These are phyloP conservation scores for Lycophotia porphyrea DNA, from an alignment of 2,888 invertebrate species.

Conservation along the genomic window DNA sequence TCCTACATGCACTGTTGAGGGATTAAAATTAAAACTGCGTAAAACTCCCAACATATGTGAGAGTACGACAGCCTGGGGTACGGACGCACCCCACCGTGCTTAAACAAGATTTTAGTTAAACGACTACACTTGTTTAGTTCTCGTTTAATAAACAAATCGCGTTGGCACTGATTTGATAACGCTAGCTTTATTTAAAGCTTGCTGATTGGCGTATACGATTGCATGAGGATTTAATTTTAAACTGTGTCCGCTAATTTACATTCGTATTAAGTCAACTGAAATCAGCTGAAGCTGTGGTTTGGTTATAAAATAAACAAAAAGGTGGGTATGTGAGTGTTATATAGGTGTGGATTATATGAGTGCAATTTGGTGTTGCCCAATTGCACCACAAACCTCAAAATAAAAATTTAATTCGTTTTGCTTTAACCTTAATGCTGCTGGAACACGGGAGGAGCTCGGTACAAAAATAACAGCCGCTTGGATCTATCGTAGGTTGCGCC, in stretches of 20 bases:
- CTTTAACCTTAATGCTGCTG: no score
- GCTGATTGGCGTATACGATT: slow-evolving; percentile 49
- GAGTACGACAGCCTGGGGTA: slow-evolving; percentile 62
- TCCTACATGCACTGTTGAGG: slow-evolving; percentile 68
- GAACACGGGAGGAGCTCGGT: no score
- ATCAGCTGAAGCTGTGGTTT: slow-evolving; percentile 20
- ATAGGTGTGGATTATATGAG: background rate
- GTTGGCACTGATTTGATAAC: slow-evolving; percentile 61
- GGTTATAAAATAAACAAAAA: slow-evolving; percentile 31
- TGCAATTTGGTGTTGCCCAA: background rate
- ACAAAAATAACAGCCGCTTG: no score
- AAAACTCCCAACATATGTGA: slow-evolving; percentile 86
- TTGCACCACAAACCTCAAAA: no score
- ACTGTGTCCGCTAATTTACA: slow-evolving; percentile 44
- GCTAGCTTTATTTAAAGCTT: slow-evolving; percentile 46
- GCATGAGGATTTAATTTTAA: slow-evolving; percentile 48
- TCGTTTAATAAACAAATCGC: slow-evolving; percentile 64
- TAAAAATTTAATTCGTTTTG: no score
- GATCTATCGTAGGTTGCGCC: no score
- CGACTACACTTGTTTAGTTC: slow-evolving; percentile 69
- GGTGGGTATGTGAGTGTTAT: background rate
- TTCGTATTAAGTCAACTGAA: slow-evolving; percentile 44
- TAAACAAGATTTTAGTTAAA: slow-evolving; percentile 76
- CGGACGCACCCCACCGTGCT: slow-evolving; percentile 70
- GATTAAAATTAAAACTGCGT: slow-evolving; percentile 88